A percentile compares a stretch with the other conserved stretches of the same genome.
phyloP scores from a whole-genome alignment of 2,113 vertebrate species.

The Donacobius atricapilla region DNA sequence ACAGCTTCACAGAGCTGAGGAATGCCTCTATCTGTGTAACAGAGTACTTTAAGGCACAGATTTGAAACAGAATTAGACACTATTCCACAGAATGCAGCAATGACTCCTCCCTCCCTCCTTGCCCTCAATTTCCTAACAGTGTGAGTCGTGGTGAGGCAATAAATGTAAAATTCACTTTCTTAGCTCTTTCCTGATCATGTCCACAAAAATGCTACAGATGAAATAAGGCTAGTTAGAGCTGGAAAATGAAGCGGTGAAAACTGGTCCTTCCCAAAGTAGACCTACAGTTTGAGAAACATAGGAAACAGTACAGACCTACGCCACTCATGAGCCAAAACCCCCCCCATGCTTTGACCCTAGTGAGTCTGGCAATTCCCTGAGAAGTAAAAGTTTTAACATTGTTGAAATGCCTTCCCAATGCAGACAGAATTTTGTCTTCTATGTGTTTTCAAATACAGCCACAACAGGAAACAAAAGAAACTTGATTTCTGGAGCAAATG shows the following conservation, averaged over 20 bases:
- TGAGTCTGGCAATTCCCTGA: not conserved
- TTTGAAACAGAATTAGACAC: not conserved
- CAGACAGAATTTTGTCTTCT: not conserved
- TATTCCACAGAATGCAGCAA: not conserved
- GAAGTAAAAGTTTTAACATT: not conserved
- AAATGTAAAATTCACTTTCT: not conserved
- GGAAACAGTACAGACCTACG: not conserved
- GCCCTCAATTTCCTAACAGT: not conserved
- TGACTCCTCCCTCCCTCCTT: not conserved
- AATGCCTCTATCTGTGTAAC: not conserved
- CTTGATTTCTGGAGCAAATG: not conserved
- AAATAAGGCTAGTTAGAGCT: not conserved
- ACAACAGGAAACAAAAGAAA: not conserved
- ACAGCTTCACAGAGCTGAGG: not conserved
- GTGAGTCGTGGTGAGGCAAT: accelerated
- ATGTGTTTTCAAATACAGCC: accelerated
- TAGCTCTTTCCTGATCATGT: not conserved
- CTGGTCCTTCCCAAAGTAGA: not conserved
- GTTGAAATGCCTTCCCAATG: not conserved
- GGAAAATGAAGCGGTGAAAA: not conserved
- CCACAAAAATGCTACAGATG: not conserved
- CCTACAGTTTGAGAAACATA: not conserved
- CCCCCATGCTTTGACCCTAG: not conserved
- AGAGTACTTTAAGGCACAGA: not conserved
- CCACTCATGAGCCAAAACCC: accelerated